Percentiles rank a stretch among this genome's conserved stretches.
Evolutionary conservation across 2,888 invertebrate genomes (phyloP).

Genomic region (Watsonalla binaria): DNA sequence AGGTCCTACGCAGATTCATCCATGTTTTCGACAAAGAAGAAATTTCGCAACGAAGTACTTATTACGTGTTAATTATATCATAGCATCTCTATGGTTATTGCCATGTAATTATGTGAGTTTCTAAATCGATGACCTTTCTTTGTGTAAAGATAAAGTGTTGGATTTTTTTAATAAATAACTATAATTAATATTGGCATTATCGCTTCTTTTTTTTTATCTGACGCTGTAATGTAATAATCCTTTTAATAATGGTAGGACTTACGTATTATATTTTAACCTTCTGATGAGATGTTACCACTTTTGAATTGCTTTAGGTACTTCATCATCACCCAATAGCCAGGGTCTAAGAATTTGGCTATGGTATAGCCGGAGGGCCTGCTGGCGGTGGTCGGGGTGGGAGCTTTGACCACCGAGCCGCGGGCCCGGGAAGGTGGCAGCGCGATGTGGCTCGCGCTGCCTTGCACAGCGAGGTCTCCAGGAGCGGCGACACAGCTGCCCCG

Average conservation of each 20-base stretch:
- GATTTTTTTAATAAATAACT: background rate
- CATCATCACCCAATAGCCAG: too few species aligned
- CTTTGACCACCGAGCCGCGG: too few species aligned
- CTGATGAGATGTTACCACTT: too few species aligned
- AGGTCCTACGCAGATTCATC: conserved; percentile 5
- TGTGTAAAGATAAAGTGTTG: background rate
- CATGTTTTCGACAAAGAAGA: conserved; percentile 5
- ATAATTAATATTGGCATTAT: background rate
- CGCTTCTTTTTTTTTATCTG: background rate
- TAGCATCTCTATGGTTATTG: background rate
- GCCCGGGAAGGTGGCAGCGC: too few species aligned
- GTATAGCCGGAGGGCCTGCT: too few species aligned
- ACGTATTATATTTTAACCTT: too few species aligned
- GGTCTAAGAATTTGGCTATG: too few species aligned
- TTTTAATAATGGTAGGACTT: background rate
- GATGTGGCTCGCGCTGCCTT: too few species aligned
- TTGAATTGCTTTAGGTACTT: too few species aligned
- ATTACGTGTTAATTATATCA: background rate
- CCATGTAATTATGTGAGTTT: background rate
- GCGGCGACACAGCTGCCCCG: too few species aligned
- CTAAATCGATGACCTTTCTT: background rate
- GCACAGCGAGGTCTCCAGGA: too few species aligned
- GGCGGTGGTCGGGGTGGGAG: too few species aligned
- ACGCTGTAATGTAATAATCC: background rate
- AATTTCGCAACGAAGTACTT: conserved; percentile 9